These are phyloP conservation scores for Heteractis magnifica DNA, from an alignment of 92 coral and sea anemone genomes.

Conservation along the genomic window DNA sequence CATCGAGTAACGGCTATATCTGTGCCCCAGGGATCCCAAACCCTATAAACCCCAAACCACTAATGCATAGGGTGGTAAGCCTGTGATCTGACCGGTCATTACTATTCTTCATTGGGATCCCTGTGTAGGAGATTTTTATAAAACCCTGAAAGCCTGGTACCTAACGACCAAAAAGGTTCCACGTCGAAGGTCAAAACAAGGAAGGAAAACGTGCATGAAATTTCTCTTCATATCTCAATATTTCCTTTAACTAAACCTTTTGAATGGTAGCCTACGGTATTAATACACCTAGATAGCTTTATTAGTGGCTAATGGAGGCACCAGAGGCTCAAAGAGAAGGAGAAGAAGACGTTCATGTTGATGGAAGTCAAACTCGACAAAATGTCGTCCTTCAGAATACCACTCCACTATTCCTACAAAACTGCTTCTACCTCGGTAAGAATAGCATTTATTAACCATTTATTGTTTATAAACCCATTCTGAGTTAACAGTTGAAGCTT, in stretches of 20 bases:
- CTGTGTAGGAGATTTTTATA: neutral
- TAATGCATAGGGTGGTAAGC: no score
- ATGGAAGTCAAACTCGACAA: conserved; percentile 22
- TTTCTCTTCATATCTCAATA: neutral
- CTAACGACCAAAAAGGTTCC: conserved; percentile 9
- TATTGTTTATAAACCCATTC: no score
- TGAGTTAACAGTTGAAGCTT: no score
- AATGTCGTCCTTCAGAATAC: conserved; percentile 36
- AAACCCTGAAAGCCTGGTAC: neutral
- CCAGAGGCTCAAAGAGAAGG: conserved; percentile 8
- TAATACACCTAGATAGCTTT: no score
- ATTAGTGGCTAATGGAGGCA: conserved; percentile 36
- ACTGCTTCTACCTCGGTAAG: conserved; percentile 51
- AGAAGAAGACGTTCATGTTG: conserved; percentile 9
- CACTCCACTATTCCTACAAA: conserved; percentile 52
- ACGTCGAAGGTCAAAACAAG: conserved; percentile 33
- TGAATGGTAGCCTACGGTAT: neutral
- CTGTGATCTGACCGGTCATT: no score
- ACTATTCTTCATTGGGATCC: neutral
- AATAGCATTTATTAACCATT: neutral
- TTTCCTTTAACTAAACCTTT: neutral
- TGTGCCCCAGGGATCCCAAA: no score
- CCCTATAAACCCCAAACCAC: no score
- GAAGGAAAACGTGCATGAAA: neutral
- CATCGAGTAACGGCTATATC: no score